Percentiles rank a stretch among this genome's conserved stretches.
phyloP scores from a whole-genome alignment of 2,888 invertebrate genomes.

The Ischnura elegans region DNA sequence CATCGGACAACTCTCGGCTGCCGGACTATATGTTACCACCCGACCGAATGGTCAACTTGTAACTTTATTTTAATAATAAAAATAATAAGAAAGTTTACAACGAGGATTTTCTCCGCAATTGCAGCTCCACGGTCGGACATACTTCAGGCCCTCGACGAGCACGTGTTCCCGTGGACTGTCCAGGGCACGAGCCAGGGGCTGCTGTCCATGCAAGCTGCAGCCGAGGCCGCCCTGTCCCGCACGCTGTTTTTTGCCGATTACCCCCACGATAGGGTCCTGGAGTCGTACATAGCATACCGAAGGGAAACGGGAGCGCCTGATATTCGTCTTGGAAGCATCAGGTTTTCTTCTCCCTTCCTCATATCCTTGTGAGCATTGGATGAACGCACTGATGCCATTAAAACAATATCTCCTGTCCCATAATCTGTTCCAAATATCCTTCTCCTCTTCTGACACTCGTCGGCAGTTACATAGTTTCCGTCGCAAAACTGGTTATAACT shows the following conservation, averaged over 20 bases:
- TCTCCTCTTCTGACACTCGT: neutral
- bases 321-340: constrained; percentile 59
- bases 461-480: neutral
- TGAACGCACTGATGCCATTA: neutral
- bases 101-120: neutral
- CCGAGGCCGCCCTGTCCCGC: constrained; percentile 1
- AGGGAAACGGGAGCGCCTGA: constrained; percentile 7
- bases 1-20: too few species aligned
- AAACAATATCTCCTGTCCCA: neutral
- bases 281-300: constrained; percentile 25
- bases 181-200: constrained; percentile 5
- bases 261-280: constrained; percentile 58
- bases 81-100: neutral
- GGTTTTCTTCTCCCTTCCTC: constrained; percentile 62
- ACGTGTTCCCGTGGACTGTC: constrained; percentile 29
- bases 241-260: constrained; percentile 51
- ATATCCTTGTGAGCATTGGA: constrained; percentile 17
- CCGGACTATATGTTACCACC: too few species aligned
- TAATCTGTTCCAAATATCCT: neutral
- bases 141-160: constrained; percentile 44
- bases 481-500: neutral
- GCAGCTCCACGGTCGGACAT: constrained; percentile 23
- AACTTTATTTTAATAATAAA: too few species aligned
- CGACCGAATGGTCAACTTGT: too few species aligned
- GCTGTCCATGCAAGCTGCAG: neutral